phyloP scores from a whole-genome alignment of 1,140 invertebrate genomes.

The fruit fly (Drosophila melanogaster) region DNA sequence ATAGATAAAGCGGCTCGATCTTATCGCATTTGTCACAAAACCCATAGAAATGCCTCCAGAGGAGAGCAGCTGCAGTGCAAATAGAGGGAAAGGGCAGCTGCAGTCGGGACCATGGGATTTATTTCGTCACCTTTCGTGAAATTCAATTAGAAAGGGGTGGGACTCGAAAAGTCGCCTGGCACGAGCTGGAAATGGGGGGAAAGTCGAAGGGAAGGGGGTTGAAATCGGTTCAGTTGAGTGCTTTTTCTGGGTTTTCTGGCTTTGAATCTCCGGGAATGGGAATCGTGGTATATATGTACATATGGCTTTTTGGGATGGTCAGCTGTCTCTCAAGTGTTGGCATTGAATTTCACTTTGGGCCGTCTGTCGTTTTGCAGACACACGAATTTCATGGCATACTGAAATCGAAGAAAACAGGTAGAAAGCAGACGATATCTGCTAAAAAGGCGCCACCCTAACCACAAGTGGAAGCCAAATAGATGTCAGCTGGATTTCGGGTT shows the following conservation, averaged over 20 bases:
- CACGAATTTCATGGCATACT: slow-evolving; percentile 36
- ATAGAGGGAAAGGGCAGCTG: slow-evolving; percentile 23
- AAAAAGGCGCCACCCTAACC: slow-evolving; percentile 13
- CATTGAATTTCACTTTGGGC: slow-evolving; percentile 66
- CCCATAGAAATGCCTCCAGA: slow-evolving; percentile 52
- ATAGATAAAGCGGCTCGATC: slow-evolving; percentile 59
- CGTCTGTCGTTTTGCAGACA: slow-evolving; percentile 26
- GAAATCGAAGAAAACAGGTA: slow-evolving; percentile 56
- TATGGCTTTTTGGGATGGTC: slow-evolving; percentile 32
- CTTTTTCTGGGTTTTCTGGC: slow-evolving; percentile 22
- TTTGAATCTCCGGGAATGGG: slow-evolving; percentile 3
- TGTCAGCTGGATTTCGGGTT: slow-evolving; percentile 13
- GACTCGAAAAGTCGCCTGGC: slow-evolving; percentile 21
- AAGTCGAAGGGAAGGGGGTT: slow-evolving; percentile 14
- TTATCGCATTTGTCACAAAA: slow-evolving; percentile 55
- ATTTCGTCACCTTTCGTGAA: slow-evolving; percentile 45
- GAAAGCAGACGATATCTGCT: slow-evolving; percentile 20
- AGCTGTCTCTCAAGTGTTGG: slow-evolving; percentile 31
- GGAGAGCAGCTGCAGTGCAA: slow-evolving; percentile 49
- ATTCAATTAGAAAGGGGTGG: slow-evolving; percentile 42
- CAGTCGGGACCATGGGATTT: slow-evolving; percentile 32
- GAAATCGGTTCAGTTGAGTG: slow-evolving; percentile 37
- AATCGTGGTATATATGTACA: slow-evolving; percentile 4
- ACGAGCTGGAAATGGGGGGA: slow-evolving; percentile 30
- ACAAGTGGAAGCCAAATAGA: slow-evolving; percentile 14